phyloP scores from a whole-genome alignment of 2,113 vertebrate species.

The Carassius gibelio region DNA sequence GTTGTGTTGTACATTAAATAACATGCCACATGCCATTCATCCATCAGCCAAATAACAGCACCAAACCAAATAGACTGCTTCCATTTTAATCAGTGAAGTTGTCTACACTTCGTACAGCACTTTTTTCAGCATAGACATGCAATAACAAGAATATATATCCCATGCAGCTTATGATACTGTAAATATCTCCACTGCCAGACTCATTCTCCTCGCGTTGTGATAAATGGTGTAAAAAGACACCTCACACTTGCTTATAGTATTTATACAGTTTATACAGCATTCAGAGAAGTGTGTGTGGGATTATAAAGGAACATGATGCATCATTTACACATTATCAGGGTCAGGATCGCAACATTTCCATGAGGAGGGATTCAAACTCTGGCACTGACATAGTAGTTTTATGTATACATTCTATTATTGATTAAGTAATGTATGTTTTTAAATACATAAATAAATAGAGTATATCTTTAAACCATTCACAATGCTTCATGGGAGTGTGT shows the following conservation, averaged over 20 bases:
- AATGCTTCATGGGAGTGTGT: background rate
- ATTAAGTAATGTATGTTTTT: background rate
- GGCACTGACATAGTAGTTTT: background rate
- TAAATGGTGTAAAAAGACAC: background rate
- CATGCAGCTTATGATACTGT: background rate
- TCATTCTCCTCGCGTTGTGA: background rate
- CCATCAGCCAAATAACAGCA: background rate
- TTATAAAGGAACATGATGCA: background rate
- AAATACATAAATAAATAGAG: background rate
- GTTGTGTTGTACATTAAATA: background rate
- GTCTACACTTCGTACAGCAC: background rate
- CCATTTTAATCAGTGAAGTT: background rate
- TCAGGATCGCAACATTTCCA: too few species aligned
- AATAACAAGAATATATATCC: background rate
- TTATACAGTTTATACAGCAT: background rate
- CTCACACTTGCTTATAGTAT: background rate
- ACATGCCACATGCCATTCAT: background rate
- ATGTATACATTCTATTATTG: background rate
- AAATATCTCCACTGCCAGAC: background rate
- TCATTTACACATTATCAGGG: background rate
- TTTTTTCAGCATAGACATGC: background rate
- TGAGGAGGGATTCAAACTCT: too few species aligned
- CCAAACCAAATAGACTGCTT: background rate
- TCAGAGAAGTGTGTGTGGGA: background rate
- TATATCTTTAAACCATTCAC: background rate